Base-by-base conservation (phyloP, 1,140 invertebrate genomes). In the Rhysida immarginata region DNA sequence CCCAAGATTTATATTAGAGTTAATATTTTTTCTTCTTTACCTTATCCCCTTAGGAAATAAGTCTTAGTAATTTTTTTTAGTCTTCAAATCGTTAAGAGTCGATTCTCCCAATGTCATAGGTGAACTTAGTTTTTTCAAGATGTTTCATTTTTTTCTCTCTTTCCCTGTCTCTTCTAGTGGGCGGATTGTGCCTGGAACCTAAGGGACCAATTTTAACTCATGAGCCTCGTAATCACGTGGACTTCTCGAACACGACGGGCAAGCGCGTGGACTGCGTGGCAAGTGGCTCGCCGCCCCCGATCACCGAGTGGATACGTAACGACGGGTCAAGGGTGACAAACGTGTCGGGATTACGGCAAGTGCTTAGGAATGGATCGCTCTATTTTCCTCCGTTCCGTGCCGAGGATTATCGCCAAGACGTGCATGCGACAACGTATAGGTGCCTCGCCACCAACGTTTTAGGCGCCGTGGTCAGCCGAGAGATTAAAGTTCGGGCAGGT, bases 401-500 rank as follows among this genome's bases (percentile, higher is more conserved):
- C 2, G 54, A 61, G 24, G 60, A 62, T 46, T 73, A 71, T 45
- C 29, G 61, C 20, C 62, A 67, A 8, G 63, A 66, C 35, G 63
- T 75, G 24, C 74, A 76, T 60, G 65, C 66, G 20, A 61, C 66
- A 42, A 65, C 63, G 13, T 75, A 74, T 61, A 59, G 69, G 29
- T 90, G 87, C 69, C 74, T 84, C 26, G 85, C 84, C n/a, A 77
- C 78, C 58, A 89, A 89, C 67, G 75, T 75, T 5, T 80, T 84
- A 8, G 87, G 87, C 14, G 75, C 78, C 57, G 81, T 89, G 56
- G 78, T 87, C 62, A 87, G 84, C 62, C 75, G 84, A 58, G 82
- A 85, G 64, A 83, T 89, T 13, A 81, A 84, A 71, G 81, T 89
- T 55, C 74, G 82, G 70, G 85, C 85, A 65, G 85, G 87, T 89